Percentiles rank a stretch among this genome's conserved stretches.
phyloP scores from a whole-genome alignment of 2,797 vertebrate genomes.

The Manis crassicaudata region DNA sequence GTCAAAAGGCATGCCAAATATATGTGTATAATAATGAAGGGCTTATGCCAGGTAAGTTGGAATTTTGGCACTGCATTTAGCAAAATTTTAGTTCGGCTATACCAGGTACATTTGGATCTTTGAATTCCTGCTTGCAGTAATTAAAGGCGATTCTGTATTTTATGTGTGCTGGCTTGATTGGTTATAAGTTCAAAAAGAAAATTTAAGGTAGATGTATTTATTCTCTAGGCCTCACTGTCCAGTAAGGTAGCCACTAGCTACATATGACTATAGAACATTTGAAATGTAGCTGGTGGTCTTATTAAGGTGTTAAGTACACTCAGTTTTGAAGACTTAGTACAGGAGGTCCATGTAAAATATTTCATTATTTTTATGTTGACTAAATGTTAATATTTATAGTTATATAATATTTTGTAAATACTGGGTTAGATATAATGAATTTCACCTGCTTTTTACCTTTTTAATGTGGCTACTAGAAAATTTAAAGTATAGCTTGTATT shows the following conservation, averaged over 20 bases:
- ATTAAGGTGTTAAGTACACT: not conserved
- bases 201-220: not conserved
- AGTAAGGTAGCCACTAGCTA: not conserved
- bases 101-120: not conserved
- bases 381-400: not conserved
- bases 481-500: not conserved
- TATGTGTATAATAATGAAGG: not conserved
- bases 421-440: not conserved
- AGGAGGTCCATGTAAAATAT: not conserved
- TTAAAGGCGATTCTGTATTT: slow-evolving; percentile 20
- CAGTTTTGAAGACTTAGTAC: not conserved
- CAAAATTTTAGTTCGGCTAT: not conserved
- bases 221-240: not conserved
- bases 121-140: not conserved
- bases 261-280: not conserved
- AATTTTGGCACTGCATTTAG: slow-evolving; percentile 44
- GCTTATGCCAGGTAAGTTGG: not conserved
- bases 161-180: not conserved
- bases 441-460: not conserved
- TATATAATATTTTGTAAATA: not conserved
- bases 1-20: not conserved
- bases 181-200: not conserved
- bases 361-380: not conserved
- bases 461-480: not conserved
- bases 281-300: not conserved